A percentile compares a stretch with the other conserved stretches of the same genome.
Conservation (phyloP, 2,113 vertebrate genomes). For the Cervus canadensis region DNA sequence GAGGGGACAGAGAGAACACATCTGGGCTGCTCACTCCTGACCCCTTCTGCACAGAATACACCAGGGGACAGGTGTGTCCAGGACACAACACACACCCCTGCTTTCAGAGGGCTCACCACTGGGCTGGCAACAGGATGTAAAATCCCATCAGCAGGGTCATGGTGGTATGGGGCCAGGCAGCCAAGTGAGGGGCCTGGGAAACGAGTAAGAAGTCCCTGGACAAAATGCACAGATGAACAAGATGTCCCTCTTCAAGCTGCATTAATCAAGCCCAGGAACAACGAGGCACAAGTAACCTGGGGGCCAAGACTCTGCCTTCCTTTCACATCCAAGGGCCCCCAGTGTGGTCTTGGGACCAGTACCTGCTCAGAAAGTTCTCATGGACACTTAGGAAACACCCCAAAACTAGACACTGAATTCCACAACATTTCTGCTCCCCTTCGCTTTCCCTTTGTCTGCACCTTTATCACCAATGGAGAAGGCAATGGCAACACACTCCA, state of each 20-base stretch:
- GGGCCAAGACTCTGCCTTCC: not conserved
- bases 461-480: not conserved
- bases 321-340: not conserved
- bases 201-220: not conserved
- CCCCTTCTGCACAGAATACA: fast-evolving
- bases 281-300: not conserved
- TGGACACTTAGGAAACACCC: not conserved
- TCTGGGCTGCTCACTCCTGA: not conserved
- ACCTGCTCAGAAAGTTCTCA: not conserved
- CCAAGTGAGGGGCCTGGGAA: not conserved
- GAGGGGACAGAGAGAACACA: not conserved
- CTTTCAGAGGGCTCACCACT: not conserved
- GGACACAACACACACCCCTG: fast-evolving
- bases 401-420: not conserved
- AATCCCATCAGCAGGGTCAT: not conserved
- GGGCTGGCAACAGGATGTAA: not conserved
- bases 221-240: too few species aligned
- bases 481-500: not conserved
- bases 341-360: not conserved
- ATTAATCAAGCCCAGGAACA: not conserved
- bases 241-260: not conserved
- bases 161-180: not conserved
- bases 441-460: not conserved
- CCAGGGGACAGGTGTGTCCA: not conserved
- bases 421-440: not conserved